phyloP scores from a whole-genome alignment of 2,113 vertebrate species.

The Toxotes chatareus region DNA sequence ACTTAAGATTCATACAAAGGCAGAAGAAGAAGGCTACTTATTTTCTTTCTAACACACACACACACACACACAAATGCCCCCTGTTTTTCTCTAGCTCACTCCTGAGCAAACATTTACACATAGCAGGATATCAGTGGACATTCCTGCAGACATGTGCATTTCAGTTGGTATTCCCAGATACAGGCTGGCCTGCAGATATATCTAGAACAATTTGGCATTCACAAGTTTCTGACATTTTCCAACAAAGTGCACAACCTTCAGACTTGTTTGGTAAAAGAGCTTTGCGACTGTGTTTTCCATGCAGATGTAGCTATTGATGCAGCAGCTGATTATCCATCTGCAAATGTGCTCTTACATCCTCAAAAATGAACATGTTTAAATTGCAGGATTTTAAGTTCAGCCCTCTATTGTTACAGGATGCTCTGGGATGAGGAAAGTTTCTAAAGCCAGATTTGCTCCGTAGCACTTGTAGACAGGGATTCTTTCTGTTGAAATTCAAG shows the following conservation, averaged over 20 bases:
- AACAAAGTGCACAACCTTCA: neutral
- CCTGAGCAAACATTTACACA: slow-evolving; percentile 73
- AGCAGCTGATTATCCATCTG: slow-evolving; percentile 16
- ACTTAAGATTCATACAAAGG: slow-evolving; percentile 80
- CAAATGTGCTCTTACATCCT: slow-evolving; percentile 8
- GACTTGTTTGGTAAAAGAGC: neutral
- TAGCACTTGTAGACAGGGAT: slow-evolving; percentile 58
- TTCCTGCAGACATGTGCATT: slow-evolving; percentile 63
- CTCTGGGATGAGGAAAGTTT: slow-evolving; percentile 60
- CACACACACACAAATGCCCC: slow-evolving; percentile 8
- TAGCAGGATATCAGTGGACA: slow-evolving; percentile 61
- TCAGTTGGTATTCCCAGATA: slow-evolving; percentile 56
- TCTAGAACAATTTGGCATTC: neutral
- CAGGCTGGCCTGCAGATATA: slow-evolving; percentile 10
- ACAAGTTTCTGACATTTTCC: slow-evolving; percentile 1
- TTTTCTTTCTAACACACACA: slow-evolving; percentile 52
- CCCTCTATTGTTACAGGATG: slow-evolving; percentile 53
- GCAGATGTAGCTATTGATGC: neutral
- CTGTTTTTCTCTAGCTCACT: slow-evolving; percentile 36
- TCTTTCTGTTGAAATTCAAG: slow-evolving; percentile 74
- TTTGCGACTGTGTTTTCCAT: neutral
- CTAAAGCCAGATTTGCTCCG: slow-evolving; percentile 73
- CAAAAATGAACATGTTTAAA: slow-evolving; percentile 45
- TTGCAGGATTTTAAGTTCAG: slow-evolving; percentile 28
- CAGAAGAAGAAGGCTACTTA: slow-evolving; percentile 65